Evolutionary conservation across 2,888 invertebrate species (phyloP).

Genomic region (Rosalia funebris): DNA sequence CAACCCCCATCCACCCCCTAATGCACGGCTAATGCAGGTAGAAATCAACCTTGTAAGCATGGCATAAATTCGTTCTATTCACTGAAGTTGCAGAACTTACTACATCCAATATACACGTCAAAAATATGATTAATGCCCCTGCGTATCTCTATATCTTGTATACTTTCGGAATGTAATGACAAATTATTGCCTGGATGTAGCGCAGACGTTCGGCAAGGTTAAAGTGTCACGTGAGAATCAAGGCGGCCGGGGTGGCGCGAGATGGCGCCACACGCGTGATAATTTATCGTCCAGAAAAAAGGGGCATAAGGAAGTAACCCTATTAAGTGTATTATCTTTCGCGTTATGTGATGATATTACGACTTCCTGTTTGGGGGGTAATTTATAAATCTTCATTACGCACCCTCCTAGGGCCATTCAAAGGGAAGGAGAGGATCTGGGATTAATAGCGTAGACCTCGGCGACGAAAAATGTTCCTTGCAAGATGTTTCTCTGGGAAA

Average conservation of each 20-base stretch:
- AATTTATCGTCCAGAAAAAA: constrained; percentile 27
- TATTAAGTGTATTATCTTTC: constrained; percentile 6
- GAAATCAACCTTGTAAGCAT: too few relatives aligned
- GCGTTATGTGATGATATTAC: constrained; percentile 15
- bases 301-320: constrained; percentile 7
- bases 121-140: constrained; percentile 48
- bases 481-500: too few relatives aligned
- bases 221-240: constrained; percentile 32
- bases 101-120: constrained; percentile 27
- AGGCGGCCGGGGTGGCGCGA: constrained; percentile 12
- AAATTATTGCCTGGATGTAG: constrained; percentile 53
- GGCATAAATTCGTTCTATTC: too few relatives aligned
- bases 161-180: constrained; percentile 55
- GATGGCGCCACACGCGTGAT: constrained; percentile 12
- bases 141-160: constrained; percentile 43
- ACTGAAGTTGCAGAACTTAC: constrained; percentile 9
- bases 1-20: too few relatives aligned
- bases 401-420: not conserved
- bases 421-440: too few relatives aligned
- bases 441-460: too few relatives aligned
- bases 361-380: constrained; percentile 29
- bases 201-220: constrained; percentile 47
- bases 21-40: too few relatives aligned
- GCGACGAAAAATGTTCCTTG: too few relatives aligned
- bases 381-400: constrained; percentile 27